phyloP scores from a whole-genome alignment of 1,140 invertebrate species.

The Brachionus plicatilis region DNA sequence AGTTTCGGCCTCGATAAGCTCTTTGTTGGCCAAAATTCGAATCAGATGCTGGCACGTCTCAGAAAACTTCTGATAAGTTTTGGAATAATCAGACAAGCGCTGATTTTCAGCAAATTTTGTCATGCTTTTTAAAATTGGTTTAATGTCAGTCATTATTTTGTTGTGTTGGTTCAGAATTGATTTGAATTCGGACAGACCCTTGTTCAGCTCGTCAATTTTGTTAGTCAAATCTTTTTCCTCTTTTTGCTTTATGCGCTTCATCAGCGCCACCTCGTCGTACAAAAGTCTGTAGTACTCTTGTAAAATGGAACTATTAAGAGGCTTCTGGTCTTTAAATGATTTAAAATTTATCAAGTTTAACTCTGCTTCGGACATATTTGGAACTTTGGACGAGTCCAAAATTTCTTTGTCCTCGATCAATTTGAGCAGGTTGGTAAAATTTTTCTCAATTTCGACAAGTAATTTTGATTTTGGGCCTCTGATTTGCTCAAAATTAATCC shows the following conservation, averaged over 20 bases:
- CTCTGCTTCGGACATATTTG: not conserved
- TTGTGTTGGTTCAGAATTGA: slow-evolving; percentile 19
- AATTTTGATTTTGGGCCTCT: not conserved
- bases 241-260: slow-evolving; percentile 24
- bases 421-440: not conserved
- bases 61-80: slow-evolving; percentile 32
- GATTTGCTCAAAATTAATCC: not conserved
- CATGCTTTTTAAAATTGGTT: slow-evolving; percentile 21
- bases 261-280: slow-evolving; percentile 20
- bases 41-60: slow-evolving; percentile 3
- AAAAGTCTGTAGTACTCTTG: slow-evolving; percentile 26
- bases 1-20: not conserved
- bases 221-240: slow-evolving; percentile 8
- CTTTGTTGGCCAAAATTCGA: slow-evolving; percentile 6
- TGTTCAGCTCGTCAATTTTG: slow-evolving; percentile 20
- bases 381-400: not conserved
- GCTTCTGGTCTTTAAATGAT: slow-evolving; percentile 15
- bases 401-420: not conserved
- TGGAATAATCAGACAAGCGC: not conserved
- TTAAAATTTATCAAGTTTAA: slow-evolving; percentile 3
- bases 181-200: not conserved
- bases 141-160: slow-evolving; percentile 35
- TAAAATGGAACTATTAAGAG: not conserved
- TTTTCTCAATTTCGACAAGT: not conserved
- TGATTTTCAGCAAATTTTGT: slow-evolving; percentile 12